Evolutionary conservation across 2,797 vertebrate species (phyloP).

Genomic region (Liasis olivaceus): DNA sequence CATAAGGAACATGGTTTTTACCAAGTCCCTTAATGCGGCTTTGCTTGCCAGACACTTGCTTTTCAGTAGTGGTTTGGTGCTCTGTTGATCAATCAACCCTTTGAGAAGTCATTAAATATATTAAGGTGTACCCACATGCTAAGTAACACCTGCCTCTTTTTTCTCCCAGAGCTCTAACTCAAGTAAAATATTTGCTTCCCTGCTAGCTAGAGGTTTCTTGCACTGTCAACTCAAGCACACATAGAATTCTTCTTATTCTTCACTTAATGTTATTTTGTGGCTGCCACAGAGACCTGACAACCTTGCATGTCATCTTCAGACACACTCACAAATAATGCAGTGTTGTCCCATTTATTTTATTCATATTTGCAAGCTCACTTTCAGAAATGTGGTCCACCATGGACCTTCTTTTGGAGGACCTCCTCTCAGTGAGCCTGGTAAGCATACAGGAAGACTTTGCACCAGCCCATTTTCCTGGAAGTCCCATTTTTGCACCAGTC

Average conservation of each 20-base stretch:
- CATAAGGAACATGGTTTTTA: not conserved
- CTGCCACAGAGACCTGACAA: not conserved
- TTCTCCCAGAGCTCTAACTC: not conserved
- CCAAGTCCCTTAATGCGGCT: not conserved
- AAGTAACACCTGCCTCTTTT: not conserved
- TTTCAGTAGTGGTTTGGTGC: constrained; percentile 13
- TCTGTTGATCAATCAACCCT: not conserved
- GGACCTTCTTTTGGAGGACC: not conserved
- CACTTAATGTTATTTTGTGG: not conserved
- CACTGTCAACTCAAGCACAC: rapidly evolving
- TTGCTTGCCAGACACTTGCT: not conserved
- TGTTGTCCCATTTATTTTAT: not conserved
- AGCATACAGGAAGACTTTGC: not conserved
- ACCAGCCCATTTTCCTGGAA: not conserved
- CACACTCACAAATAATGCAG: not conserved
- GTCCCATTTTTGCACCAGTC: not conserved
- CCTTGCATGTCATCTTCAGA: constrained; percentile 1
- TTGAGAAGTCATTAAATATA: not conserved
- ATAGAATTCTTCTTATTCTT: rapidly evolving
- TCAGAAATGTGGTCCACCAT: not conserved
- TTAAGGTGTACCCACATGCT: not conserved
- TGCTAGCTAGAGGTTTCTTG: constrained; percentile 23
- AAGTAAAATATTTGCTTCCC: not conserved
- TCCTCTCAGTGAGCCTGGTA: not conserved
- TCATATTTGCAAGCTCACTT: not conserved